Evolutionary conservation across 1,140 invertebrate genomes (phyloP), one percentile per base, ranked within the genome.

Genomic region (Coptotermes formosanus): DNA sequence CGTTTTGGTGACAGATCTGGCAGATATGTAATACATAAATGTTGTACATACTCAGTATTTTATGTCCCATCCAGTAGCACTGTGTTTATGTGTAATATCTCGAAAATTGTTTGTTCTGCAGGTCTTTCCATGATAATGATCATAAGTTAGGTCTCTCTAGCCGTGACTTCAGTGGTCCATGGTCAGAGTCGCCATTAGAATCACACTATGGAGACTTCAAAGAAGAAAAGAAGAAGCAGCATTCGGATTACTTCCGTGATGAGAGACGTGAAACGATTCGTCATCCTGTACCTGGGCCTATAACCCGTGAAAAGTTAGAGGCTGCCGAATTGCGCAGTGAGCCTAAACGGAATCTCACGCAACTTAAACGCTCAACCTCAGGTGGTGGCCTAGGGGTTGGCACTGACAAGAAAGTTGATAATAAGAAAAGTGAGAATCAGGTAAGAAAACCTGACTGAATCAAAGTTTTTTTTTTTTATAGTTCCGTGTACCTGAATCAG

Each of bases 271-370:
- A 87, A 59, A n/a, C 81, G 23, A 52, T 55, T 32, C 32, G 69
- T 59, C 89, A 91, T n/a, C 92, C 92, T 85, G 92, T 93, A 14
- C 93, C 93, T 2, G 93, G 93, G 44, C 93, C 94, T 1, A 93
- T 94, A 7, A 94, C 93, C 4, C 92, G 93, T 85, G 94, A 94
- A 82, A 94, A 93, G 87, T 90, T 94, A 2, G 93, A 94, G 88
- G 93, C 93, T 7, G 93, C 94, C 30, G 93, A 94, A 88, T 88
- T 92, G 30, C 91, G 91, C 82, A 90, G 88, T 19, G 93, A 94
- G 52, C 85, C 88, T 83, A 94, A 93, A 88, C 91, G 93, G 25
- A 92, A 90, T 87, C 88, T 94, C 38, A 93, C 92, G 11, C 91
- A 92, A 86, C 88, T 94, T 52, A 94, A 93, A 86, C 91, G 92